These are phyloP conservation scores for Pseudopleuronectes americanus DNA, from an alignment of 2,797 vertebrate species.

Conservation along the genomic window DNA sequence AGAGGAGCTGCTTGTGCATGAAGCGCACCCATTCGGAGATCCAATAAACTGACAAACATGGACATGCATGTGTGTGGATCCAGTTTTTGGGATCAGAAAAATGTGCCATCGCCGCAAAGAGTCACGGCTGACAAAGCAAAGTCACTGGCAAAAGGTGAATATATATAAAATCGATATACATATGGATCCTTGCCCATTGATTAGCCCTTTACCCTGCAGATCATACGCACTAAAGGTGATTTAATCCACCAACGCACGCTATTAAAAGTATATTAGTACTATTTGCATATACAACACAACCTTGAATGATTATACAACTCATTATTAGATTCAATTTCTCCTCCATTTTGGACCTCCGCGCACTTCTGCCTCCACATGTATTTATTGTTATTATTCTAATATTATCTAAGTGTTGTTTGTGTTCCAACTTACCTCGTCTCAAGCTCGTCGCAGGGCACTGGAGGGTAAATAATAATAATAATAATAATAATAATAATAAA, in stretches of 20 bases:
- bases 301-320: conserved; percentile 4
- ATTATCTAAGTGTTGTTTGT: conserved; percentile 35
- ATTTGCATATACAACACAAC: not conserved
- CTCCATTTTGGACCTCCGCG: conserved; percentile 46
- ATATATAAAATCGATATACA: conserved; percentile 6
- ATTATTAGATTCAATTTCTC: conserved; percentile 50
- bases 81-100: conserved; percentile 6
- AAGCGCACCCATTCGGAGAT: conserved; percentile 13
- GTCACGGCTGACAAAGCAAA: conserved; percentile 8
- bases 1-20: conserved; percentile 13
- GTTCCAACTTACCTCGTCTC: conserved; percentile 87
- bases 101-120: conserved; percentile 5
- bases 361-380: conserved; percentile 2
- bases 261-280: not conserved
- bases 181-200: conserved; percentile 22
- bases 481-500: not conserved
- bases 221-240: not conserved
- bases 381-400: conserved; percentile 10
- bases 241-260: not conserved
- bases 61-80: not conserved
- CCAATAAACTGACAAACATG: conserved; percentile 17
- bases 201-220: conserved; percentile 6
- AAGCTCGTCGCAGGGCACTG: conserved; percentile 82
- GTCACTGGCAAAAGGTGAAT: conserved; percentile 2
- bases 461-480: conserved; percentile 14